Conservation (phyloP, 1,140 invertebrate genomes). For the Trissolcus basalis region DNA sequence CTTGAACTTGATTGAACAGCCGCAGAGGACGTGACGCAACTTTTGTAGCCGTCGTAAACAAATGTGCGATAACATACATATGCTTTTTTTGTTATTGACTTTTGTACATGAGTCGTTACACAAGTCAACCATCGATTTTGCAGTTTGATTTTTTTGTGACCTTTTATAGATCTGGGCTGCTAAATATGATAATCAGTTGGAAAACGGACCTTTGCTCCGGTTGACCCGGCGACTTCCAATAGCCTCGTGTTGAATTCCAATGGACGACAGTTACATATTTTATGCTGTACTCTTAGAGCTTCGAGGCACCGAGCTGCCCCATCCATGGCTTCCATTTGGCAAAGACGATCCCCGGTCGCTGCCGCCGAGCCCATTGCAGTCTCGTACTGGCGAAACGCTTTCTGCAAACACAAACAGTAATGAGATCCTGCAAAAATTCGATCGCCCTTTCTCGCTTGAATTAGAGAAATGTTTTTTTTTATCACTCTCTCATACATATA, state of each 20-base stretch:
- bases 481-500: no score
- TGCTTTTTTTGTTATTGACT: no score
- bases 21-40: no score
- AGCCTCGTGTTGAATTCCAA: slow-evolving; percentile 88
- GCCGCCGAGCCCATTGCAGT: slow-evolving; percentile 88
- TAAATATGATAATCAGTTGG: slow-evolving; percentile 29
- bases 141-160: background rate
- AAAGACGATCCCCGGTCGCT: slow-evolving; percentile 85
- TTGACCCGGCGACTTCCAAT: slow-evolving; percentile 86
- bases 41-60: no score
- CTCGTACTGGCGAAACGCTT: slow-evolving; percentile 87
- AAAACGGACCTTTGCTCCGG: slow-evolving; percentile 83
- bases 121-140: no score
- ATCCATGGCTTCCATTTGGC: slow-evolving; percentile 92
- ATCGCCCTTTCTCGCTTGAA: background rate
- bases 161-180: slow-evolving; percentile 11
- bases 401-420: slow-evolving; percentile 71
- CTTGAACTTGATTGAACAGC: no score
- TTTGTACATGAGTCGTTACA: no score
- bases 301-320: slow-evolving; percentile 87
- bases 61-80: no score
- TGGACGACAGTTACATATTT: slow-evolving; percentile 89
- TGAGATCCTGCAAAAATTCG: background rate
- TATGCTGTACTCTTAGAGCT: slow-evolving; percentile 84
- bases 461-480: background rate